Percentiles rank a stretch among this genome's conserved stretches.
Conservation (phyloP, 2,797 vertebrate species). For the Parauchenoglanis punctatus region DNA sequence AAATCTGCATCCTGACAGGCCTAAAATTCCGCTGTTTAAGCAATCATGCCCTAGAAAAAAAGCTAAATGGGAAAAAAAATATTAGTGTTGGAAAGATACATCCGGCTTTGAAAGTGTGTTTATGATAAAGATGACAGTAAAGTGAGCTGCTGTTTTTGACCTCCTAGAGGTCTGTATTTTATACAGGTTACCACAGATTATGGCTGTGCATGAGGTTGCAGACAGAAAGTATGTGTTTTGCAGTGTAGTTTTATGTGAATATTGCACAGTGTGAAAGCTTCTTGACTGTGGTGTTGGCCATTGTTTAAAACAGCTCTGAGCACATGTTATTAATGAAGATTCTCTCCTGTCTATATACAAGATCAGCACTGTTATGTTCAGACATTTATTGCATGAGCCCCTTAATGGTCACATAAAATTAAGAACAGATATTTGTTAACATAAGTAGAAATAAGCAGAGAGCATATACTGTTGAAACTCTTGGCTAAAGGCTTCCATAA, state of each 20-base stretch:
- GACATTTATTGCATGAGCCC: not conserved
- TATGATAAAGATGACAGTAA: not conserved
- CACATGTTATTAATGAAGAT: constrained; percentile 4
- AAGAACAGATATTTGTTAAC: not conserved
- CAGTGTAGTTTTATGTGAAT: not conserved
- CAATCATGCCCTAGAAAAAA: constrained; percentile 63
- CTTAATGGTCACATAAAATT: no score
- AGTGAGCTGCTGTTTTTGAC: not conserved
- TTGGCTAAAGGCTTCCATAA: not conserved
- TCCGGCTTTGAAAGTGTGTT: constrained; percentile 42
- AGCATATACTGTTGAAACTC: not conserved
- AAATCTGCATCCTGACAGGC: constrained; percentile 59
- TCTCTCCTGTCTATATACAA: not conserved
- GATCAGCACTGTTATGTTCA: not conserved
- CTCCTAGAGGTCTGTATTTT: not conserved
- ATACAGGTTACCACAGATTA: not conserved
- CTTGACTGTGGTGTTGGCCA: not conserved
- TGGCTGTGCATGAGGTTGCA: not conserved
- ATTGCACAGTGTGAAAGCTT: not conserved
- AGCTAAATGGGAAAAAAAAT: constrained; percentile 47
- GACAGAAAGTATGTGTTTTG: not conserved
- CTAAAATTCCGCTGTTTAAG: constrained; percentile 61
- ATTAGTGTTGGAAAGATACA: constrained; percentile 57
- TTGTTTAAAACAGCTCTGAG: not conserved
- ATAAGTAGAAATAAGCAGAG: not conserved